Evolutionary conservation across 2,113 vertebrate species (phyloP).

Genomic region (Prunella himalayana): DNA sequence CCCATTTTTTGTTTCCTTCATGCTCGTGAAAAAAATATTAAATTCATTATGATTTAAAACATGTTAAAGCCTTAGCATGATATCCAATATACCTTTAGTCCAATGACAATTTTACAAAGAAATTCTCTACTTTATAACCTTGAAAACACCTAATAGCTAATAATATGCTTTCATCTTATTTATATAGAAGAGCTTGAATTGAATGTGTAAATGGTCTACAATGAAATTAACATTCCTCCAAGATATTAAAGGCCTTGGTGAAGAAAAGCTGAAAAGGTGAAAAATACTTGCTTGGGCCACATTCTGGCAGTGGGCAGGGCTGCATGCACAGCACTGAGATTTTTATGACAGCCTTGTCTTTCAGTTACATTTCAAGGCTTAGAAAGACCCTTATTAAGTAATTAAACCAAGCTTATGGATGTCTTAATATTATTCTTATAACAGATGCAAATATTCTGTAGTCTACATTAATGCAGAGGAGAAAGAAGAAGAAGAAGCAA

Average conservation of each 20-base stretch:
- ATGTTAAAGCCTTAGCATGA: neutral
- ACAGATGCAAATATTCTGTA: neutral
- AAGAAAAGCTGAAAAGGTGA: neutral
- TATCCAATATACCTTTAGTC: neutral
- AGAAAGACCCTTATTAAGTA: neutral
- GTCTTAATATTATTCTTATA: neutral
- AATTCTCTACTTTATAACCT: neutral
- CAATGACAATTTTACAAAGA: neutral
- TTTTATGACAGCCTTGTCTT: neutral
- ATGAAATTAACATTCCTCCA: neutral
- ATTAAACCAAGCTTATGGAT: neutral
- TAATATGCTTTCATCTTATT: neutral
- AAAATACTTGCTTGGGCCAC: neutral
- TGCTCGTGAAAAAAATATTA: neutral
- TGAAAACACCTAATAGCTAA: neutral
- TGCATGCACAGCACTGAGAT: neutral
- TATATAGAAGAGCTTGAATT: neutral
- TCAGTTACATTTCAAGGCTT: neutral
- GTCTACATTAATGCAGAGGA: neutral
- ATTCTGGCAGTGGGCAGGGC: neutral
- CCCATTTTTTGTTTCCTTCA: neutral
- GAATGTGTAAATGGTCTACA: neutral
- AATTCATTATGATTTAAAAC: neutral
- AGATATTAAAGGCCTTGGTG: neutral
- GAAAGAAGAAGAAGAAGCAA: neutral